A percentile compares a stretch with the other conserved stretches of the same genome.
Conservation (phyloP, 2,113 vertebrate genomes). For the Microtus oregoni region DNA sequence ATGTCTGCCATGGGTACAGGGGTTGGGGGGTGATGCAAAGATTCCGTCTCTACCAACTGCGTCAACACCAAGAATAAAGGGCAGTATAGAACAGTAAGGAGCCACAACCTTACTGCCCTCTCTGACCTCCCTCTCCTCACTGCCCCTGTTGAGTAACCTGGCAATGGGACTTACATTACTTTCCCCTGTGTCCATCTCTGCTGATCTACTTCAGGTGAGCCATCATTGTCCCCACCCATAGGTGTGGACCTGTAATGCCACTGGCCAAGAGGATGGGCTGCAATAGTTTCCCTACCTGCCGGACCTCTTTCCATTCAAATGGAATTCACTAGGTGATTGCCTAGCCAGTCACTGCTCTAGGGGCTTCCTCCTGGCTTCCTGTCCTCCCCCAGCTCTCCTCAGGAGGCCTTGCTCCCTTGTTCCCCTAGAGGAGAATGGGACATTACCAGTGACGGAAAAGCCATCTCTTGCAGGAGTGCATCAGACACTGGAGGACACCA, state of each 20-base stretch:
- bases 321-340: not conserved
- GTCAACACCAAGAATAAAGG: not conserved
- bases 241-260: not conserved
- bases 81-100: not conserved
- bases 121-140: not conserved
- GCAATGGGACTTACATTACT: not conserved
- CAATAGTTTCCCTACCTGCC: not conserved
- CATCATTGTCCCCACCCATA: fast-evolving
- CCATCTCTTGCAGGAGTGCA: not conserved
- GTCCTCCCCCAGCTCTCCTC: not conserved
- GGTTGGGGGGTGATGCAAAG: not conserved
- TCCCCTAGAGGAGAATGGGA: not conserved
- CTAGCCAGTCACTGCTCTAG: not conserved
- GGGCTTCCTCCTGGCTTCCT: not conserved
- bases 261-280: not conserved
- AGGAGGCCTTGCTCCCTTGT: not conserved
- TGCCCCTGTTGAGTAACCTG: fast-evolving
- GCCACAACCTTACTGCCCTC: not conserved
- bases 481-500: not conserved
- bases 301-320: not conserved
- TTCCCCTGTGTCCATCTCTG: not conserved
- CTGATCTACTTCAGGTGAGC: not conserved
- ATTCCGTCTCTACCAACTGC: not conserved
- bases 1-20: fast-evolving
- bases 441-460: not conserved